Evolutionary conservation across 2,888 invertebrate genomes (phyloP), one percentile per base, ranked within the genome.

Genomic region (Troides aeacus): DNA sequence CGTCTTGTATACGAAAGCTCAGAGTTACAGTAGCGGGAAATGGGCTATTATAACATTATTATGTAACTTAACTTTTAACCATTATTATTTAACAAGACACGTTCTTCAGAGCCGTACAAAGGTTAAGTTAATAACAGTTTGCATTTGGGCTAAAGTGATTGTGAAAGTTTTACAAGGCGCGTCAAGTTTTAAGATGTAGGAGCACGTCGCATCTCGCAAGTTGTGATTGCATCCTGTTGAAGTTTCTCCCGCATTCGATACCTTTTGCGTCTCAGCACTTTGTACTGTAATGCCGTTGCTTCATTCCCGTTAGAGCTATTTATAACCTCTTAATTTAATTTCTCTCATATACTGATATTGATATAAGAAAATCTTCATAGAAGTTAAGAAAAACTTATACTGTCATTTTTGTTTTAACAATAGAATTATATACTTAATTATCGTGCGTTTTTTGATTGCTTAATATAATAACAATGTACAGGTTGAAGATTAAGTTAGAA

Each of bases 201-300:
- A 46, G 77, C 77, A 76, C 74, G 72, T 70, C 67, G 61, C 73
- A 74, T 74, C 70, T 81, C 77, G 74, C 82, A 89, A 89, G 82
- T 90, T 88, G 86, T 88, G 89, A 88, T 89, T 88, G 87, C 87
- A 84, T 86, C 84, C 84, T 83, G 80, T 77, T 77, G 80, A 87
- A 88, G 82, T 89, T 87, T 74, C 74, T 76, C 76, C 76, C 75
- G 78, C 81, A 82, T 82, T 78, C 81, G 81, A 84, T 86, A 84
- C 86, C 87, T 89, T 85, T 88, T 88, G 86, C 88, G 87, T 88
- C 81, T 83, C 81, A 79, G 74, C 69, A 79, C 83, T 89, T 88
- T 88, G 84, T 81, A 76, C 71, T 75, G 77, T 78, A 78, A 77
- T 77, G 78, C 77, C 80, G 79, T 82, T 87, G 53, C 63, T 30